Evolutionary conservation across 2,113 vertebrate genomes (phyloP).

Genomic region (Scolopax mira): DNA sequence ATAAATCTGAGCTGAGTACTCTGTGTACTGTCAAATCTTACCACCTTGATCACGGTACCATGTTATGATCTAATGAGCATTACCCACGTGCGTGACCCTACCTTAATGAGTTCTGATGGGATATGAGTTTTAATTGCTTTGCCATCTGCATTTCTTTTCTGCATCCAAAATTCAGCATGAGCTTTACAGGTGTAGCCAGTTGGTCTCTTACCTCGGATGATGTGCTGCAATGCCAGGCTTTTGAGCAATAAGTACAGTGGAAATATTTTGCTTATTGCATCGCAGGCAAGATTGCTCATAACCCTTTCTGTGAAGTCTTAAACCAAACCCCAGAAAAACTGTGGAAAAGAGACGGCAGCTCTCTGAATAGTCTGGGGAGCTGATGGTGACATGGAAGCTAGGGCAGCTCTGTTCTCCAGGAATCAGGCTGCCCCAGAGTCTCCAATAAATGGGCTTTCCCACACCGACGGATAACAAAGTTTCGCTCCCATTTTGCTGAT

Average conservation of each 20-base stretch:
- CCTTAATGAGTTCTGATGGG: background rate
- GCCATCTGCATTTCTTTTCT: background rate
- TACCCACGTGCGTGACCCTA: background rate
- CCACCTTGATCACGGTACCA: background rate
- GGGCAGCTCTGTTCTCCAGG: background rate
- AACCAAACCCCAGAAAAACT: background rate
- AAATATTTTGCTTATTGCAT: background rate
- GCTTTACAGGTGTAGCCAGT: background rate
- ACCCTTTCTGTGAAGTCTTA: background rate
- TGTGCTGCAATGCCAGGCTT: background rate
- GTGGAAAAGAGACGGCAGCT: background rate
- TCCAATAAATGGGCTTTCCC: background rate
- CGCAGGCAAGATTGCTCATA: background rate
- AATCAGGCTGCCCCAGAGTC: background rate
- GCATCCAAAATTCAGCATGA: background rate
- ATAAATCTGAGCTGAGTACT: constrained; percentile 34
- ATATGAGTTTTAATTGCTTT: background rate
- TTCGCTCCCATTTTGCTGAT: background rate
- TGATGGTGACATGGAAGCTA: accelerated
- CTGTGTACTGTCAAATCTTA: background rate
- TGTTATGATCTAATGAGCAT: background rate
- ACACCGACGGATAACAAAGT: background rate
- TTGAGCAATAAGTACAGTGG: background rate
- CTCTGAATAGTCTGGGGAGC: background rate
- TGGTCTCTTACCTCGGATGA: background rate